phyloP scores from a whole-genome alignment of 2,888 invertebrate species.

The Tetragonisca angustula region DNA sequence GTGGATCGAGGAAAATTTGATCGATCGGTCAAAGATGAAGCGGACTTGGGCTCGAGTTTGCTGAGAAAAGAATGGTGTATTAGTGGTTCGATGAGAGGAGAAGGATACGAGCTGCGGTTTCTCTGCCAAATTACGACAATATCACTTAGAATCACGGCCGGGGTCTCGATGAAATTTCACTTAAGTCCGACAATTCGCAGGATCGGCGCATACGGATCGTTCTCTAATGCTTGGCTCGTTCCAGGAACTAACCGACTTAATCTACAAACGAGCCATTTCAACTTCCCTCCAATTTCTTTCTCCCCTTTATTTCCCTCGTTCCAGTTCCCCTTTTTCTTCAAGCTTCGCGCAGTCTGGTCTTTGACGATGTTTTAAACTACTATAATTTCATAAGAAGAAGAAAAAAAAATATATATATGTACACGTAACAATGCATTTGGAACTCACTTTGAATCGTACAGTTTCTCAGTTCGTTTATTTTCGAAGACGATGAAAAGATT shows the following conservation, averaged over 20 bases:
- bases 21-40: background rate
- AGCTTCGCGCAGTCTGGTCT: background rate
- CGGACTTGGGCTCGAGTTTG: background rate
- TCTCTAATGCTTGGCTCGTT: slow-evolving; percentile 63
- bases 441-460: too few relatives aligned
- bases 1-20: background rate
- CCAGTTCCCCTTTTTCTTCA: background rate
- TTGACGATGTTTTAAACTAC: too few relatives aligned
- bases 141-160: slow-evolving; percentile 52
- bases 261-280: slow-evolving; percentile 61
- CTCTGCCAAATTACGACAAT: slow-evolving; percentile 70
- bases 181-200: slow-evolving; percentile 61
- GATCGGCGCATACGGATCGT: slow-evolving; percentile 51
- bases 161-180: slow-evolving; percentile 64
- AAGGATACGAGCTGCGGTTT: slow-evolving; percentile 28
- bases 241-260: slow-evolving; percentile 56
- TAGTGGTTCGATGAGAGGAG: background rate
- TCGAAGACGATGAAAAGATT: too few relatives aligned
- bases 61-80: background rate
- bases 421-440: too few relatives aligned
- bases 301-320: background rate
- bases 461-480: background rate
- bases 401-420: too few relatives aligned
- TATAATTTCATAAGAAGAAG: too few relatives aligned
- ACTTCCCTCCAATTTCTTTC: slow-evolving; percentile 28